These are phyloP conservation scores for Rhagoletis pomonella DNA, from an alignment of 1,140 invertebrate species.

Conservation along the genomic window DNA sequence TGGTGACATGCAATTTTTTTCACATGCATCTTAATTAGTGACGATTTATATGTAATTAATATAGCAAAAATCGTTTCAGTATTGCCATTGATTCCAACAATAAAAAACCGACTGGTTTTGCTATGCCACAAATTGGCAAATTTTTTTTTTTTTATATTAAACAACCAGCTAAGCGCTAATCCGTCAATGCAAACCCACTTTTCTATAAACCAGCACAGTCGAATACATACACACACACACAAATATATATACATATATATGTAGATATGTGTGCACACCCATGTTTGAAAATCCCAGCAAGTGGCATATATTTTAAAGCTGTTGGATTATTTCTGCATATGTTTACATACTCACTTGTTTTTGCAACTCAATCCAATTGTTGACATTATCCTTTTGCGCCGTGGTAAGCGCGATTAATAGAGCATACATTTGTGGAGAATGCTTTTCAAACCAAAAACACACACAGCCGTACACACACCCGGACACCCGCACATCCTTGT, in stretches of 20 bases:
- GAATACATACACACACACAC: too few relatives aligned
- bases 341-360: slow-evolving; percentile 51
- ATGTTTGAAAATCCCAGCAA: background rate
- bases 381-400: slow-evolving; percentile 36
- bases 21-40: too few relatives aligned
- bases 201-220: background rate
- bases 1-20: too few relatives aligned
- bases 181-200: background rate
- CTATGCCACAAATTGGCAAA: background rate
- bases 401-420: slow-evolving; percentile 51
- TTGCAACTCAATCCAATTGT: slow-evolving; percentile 28
- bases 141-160: background rate
- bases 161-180: background rate
- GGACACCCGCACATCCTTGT: background rate
- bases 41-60: too few relatives aligned
- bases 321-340: slow-evolving; percentile 55
- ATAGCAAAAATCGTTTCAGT: too few relatives aligned
- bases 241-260: too few relatives aligned
- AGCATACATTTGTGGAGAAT: slow-evolving; percentile 33
- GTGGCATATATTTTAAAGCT: slow-evolving; percentile 32
- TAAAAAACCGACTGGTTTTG: too few relatives aligned
- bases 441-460: background rate
- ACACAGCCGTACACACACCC: background rate
- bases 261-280: background rate
- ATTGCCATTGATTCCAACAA: too few relatives aligned